Percentiles rank a stretch among this genome's conserved stretches.
Conservation (phyloP, 2,797 vertebrate genomes). For the Hypotaenidia okinawae region DNA sequence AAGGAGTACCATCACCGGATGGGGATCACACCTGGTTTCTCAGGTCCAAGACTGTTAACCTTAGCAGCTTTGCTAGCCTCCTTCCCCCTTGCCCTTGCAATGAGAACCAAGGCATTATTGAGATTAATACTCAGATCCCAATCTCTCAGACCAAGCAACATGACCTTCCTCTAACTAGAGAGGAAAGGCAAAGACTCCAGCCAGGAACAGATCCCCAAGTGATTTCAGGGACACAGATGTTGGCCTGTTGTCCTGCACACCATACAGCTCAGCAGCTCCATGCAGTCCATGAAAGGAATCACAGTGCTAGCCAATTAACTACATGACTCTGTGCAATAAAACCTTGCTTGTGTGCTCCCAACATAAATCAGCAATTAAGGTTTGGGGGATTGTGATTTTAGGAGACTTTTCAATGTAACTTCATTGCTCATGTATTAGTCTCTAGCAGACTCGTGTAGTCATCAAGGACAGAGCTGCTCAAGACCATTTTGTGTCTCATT, state of each 20-base stretch:
- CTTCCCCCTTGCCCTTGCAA: background rate
- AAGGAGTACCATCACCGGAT: background rate
- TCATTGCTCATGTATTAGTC: background rate
- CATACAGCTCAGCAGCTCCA: background rate
- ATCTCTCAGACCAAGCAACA: background rate
- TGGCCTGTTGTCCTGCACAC: background rate
- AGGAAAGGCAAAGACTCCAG: background rate
- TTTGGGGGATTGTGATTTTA: background rate
- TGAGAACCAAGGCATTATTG: background rate
- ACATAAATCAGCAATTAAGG: background rate
- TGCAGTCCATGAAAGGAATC: background rate
- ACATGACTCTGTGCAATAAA: background rate
- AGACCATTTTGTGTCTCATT: background rate
- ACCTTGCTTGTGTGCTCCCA: fast-evolving
- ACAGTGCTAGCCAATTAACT: background rate
- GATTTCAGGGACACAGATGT: background rate
- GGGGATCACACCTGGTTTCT: background rate
- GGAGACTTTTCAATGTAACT: background rate
- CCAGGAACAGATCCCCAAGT: background rate
- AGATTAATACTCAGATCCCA: background rate
- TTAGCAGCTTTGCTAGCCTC: background rate
- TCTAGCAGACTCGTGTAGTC: background rate
- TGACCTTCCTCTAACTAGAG: background rate
- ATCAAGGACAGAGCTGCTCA: background rate
- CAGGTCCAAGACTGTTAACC: background rate